Evolutionary conservation across 2,113 vertebrate genomes (phyloP).

Genomic region (Tachuris rubrigastra): DNA sequence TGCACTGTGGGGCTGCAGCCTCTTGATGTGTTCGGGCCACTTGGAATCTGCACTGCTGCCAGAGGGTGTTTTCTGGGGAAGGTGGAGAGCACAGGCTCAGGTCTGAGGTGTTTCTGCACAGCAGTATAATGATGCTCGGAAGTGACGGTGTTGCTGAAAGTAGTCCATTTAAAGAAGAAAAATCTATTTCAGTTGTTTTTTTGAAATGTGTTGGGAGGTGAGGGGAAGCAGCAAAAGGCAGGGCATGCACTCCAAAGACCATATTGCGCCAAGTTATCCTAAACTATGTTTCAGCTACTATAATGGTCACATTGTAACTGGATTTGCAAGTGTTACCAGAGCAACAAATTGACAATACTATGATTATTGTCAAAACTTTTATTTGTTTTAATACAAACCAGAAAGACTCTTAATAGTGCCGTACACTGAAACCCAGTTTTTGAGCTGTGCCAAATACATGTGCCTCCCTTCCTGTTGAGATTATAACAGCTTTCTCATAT

Average conservation of each 20-base stretch:
- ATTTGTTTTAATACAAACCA: not conserved
- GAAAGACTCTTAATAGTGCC: not conserved
- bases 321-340: not conserved
- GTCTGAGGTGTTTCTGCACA: not conserved
- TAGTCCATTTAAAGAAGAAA: not conserved
- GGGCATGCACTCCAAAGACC: not conserved
- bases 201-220: not conserved
- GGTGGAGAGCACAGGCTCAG: not conserved
- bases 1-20: not conserved
- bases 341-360: not conserved
- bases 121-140: rapidly evolving
- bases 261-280: not conserved
- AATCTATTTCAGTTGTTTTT: not conserved
- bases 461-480: constrained; percentile 10
- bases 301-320: not conserved
- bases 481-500: not conserved
- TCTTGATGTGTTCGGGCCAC: not conserved
- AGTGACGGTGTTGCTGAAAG: not conserved
- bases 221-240: not conserved
- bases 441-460: not conserved
- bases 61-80: not conserved
- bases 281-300: not conserved
- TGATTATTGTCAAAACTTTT: not conserved
- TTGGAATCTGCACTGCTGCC: not conserved
- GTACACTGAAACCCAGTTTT: not conserved